Evolutionary conservation across 2,113 vertebrate species (phyloP), one percentile per base, ranked within the genome.

Genomic region (Propithecus coquereli): DNA sequence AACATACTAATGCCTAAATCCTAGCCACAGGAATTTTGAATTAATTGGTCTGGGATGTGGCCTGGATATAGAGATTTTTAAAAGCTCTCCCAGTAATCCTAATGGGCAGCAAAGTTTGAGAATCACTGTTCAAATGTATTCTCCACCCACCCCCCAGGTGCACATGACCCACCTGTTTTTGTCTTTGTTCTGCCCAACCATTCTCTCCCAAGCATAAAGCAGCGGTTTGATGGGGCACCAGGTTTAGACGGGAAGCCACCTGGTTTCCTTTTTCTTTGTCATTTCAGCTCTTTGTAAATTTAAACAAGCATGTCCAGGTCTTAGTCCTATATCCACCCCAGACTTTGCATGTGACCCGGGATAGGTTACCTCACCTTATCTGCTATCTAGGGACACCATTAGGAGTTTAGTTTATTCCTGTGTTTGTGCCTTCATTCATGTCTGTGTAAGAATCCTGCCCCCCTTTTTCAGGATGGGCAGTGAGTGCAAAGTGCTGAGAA

Each of bases 381-480:
- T 95, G 89, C 94, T 96, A 92, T 93, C 93, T 84, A 77, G 91
- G 95, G 86, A 88, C 79, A 88, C 81, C 84, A 73, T 96, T 90
- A 96, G 79, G 90, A 73, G 91, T 27, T 96, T 90, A 93, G 93
- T 92, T 95, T 93, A 94, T 87, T 52, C 74, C 80, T 93, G 68
- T 94, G 80, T 96, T 96, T 93, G 76, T 96, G 89, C 84, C 87
- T 97, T 94, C 84, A 94, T 95, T 95, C 20, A 6, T 59, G 79
- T 89, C 86, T 95, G 93, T 87, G 37, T 81, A 71, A 95, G 68
- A 97, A 89, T 86, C 86, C 94, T 65, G 80, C 71, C 73, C 86
- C 90, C 84, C 74, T 92, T 94, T 95, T 95, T 95, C 89, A 92
- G 91, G 86, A 63, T 40, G 73, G 89, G 87, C 93, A 91, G 79